Evolutionary conservation across 2,113 vertebrate genomes (phyloP).

Genomic region (Sardina pilchardus): DNA sequence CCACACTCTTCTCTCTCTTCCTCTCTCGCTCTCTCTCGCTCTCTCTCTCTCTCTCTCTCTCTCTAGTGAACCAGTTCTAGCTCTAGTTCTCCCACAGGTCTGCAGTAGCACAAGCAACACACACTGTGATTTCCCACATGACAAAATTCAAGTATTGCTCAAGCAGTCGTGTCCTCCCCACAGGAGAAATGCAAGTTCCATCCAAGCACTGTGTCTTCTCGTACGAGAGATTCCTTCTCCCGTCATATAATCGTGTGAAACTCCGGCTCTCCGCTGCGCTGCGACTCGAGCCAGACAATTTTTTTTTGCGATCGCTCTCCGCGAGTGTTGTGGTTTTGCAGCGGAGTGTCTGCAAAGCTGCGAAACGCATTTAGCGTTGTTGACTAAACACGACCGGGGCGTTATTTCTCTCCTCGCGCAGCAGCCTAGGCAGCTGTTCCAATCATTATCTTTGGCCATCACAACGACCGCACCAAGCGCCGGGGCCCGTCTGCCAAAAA

Average conservation of each 20-base stretch:
- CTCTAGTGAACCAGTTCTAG: background rate
- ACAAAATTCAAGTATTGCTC: background rate
- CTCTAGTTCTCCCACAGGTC: background rate
- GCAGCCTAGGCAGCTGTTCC: background rate
- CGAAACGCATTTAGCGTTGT: slow-evolving; percentile 9
- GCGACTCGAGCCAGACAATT: background rate
- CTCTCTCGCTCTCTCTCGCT: too few relatives aligned
- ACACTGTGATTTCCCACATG: background rate
- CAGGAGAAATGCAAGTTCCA: background rate
- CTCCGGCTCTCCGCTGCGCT: background rate
- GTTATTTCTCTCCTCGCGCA: background rate
- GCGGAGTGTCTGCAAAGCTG: background rate
- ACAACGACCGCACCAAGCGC: background rate
- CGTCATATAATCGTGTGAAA: background rate
- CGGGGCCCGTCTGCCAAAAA: slow-evolving; percentile 2
- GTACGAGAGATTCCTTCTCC: background rate
- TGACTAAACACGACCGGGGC: background rate
- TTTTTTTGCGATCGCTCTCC: background rate
- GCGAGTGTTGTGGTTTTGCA: slow-evolving; percentile 1
- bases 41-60: background rate
- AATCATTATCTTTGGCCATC: slow-evolving; percentile 16
- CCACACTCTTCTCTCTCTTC: background rate
- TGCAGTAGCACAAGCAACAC: background rate
- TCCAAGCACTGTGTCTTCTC: background rate
- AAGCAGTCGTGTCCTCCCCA: background rate